Conservation (phyloP, 2,888 invertebrate genomes). For the Lomographa bimaculata region DNA sequence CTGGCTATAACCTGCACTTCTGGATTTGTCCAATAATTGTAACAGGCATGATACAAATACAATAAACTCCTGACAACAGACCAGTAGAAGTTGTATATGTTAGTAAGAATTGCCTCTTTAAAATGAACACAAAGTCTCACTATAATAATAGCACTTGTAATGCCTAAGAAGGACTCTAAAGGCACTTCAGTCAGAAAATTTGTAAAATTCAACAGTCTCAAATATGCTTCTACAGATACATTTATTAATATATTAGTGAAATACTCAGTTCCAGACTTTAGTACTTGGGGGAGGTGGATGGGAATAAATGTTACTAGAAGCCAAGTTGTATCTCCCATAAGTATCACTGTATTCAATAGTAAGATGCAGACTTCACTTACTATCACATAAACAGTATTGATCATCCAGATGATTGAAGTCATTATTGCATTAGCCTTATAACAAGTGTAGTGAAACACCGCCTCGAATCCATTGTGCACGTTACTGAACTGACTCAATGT, state of each 20-base stretch:
- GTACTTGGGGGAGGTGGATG: conserved; percentile 61
- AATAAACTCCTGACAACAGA: conserved; percentile 58
- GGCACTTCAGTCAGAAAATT: conserved; percentile 77
- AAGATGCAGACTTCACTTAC: conserved; percentile 53
- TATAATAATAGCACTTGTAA: conserved; percentile 63
- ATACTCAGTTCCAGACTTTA: conserved; percentile 46
- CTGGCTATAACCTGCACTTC: conserved; percentile 65
- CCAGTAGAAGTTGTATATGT: conserved; percentile 57
- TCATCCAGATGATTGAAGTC: conserved; percentile 42
- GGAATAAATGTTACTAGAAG: conserved; percentile 69
- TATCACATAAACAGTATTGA: conserved; percentile 43
- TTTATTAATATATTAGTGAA: conserved; percentile 42
- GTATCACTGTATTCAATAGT: conserved; percentile 55
- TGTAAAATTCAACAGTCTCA: conserved; percentile 62
- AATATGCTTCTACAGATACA: conserved; percentile 53
- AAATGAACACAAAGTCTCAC: conserved; percentile 62
- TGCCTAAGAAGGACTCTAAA: conserved; percentile 71
- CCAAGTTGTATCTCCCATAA: conserved; percentile 68
- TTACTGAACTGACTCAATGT: conserved; percentile 24
- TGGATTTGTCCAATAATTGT: conserved; percentile 68
- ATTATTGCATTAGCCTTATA: conserved; percentile 40
- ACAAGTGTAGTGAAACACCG: conserved; percentile 38
- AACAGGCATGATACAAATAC: conserved; percentile 62
- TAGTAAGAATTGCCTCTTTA: conserved; percentile 50
- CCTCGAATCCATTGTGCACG: conserved; percentile 43